Conservation (phyloP, 2,888 invertebrate species). For the Lissonota sp. region DNA sequence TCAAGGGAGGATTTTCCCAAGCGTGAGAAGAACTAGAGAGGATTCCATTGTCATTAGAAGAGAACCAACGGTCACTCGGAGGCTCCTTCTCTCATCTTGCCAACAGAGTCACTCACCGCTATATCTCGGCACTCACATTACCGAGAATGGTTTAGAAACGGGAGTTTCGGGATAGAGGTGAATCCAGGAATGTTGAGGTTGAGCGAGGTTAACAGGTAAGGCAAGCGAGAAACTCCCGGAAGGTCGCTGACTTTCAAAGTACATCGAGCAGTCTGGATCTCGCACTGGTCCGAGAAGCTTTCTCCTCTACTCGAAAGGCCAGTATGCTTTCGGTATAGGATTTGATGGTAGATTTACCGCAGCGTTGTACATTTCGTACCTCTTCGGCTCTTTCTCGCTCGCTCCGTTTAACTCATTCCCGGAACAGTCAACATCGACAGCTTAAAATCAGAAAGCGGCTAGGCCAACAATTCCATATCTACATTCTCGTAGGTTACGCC, state of each 20-base stretch:
- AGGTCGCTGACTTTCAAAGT: conserved; percentile 56
- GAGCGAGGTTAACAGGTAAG: conserved; percentile 47
- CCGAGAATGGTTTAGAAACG: conserved; percentile 22
- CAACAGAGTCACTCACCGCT: conserved; percentile 7
- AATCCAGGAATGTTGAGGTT: conserved; percentile 6
- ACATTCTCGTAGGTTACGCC: too few relatives aligned
- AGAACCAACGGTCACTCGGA: conserved; percentile 35
- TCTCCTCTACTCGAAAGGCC: conserved; percentile 39
- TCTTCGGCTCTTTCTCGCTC: conserved; percentile 27
- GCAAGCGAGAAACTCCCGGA: conserved; percentile 42
- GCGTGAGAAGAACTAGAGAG: conserved; percentile 16
- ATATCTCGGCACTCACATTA: conserved; percentile 31
- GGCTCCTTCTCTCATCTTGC: conserved; percentile 12
- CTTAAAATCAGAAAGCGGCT: too few relatives aligned
- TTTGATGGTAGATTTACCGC: conserved; percentile 74
- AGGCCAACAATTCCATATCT: too few relatives aligned
- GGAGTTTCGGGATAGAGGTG: not conserved
- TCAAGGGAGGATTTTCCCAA: conserved; percentile 23
- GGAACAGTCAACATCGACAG: not conserved
- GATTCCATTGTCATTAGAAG: conserved; percentile 47
- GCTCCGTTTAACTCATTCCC: conserved; percentile 8
- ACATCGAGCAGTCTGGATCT: conserved; percentile 23
- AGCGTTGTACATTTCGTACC: conserved; percentile 54
- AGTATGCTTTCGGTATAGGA: conserved; percentile 72
- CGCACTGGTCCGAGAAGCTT: conserved; percentile 28